phyloP scores from a whole-genome alignment of 2,113 vertebrate species.

The Polyodon spathula region DNA sequence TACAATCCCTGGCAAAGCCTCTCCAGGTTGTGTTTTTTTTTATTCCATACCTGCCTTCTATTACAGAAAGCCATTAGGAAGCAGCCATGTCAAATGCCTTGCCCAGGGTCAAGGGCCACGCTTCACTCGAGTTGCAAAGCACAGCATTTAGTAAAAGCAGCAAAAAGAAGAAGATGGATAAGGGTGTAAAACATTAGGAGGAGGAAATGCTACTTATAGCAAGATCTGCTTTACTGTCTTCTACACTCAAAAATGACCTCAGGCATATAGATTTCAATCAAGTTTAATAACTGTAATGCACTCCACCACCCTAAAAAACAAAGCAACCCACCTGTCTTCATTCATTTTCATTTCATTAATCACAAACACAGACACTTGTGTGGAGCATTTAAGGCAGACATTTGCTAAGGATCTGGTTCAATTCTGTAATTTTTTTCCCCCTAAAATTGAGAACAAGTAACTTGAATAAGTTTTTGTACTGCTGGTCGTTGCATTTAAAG shows the following conservation, averaged over 20 bases:
- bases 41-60: too few species aligned
- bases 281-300: background rate
- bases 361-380: background rate
- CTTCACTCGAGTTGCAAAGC: background rate
- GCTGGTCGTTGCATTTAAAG: too few species aligned
- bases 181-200: background rate
- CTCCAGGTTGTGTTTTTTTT: too few species aligned
- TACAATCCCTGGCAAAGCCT: too few species aligned
- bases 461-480: too few species aligned
- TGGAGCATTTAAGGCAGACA: background rate
- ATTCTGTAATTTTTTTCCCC: too few species aligned
- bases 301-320: background rate
- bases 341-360: background rate
- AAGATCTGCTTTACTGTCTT: background rate
- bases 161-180: conserved; percentile 1
- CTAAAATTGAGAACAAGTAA: too few species aligned
- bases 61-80: too few species aligned
- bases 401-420: background rate
- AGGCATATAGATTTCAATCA: background rate
- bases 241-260: conserved; percentile 1
- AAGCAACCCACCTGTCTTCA: background rate
- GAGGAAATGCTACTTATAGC: background rate
- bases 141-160: background rate
- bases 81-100: too few species aligned
- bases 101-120: too few species aligned